Evolutionary conservation across 2,888 invertebrate genomes (phyloP).

Genomic region (Steinernema carpocapsae): DNA sequence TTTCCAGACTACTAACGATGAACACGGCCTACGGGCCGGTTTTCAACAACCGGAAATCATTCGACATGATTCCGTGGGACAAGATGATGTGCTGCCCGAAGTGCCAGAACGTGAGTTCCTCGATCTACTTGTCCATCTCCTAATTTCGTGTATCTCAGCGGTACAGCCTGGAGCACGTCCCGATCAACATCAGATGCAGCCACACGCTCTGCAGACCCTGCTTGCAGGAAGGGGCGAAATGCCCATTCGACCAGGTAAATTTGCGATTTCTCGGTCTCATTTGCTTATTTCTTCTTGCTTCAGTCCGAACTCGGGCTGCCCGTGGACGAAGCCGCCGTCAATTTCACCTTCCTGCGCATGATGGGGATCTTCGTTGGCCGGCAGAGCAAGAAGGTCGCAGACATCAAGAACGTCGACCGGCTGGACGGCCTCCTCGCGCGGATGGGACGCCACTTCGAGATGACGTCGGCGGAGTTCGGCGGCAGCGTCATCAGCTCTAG

Average conservation of each 20-base stretch:
- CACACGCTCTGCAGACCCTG: slow-evolving; percentile 10
- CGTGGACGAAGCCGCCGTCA: not conserved
- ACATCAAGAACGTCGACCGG: slow-evolving; percentile 1
- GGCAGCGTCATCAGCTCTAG: slow-evolving; percentile 6
- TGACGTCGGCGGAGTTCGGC: not conserved
- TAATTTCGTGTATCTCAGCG: slow-evolving; percentile 3
- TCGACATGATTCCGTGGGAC: slow-evolving; percentile 29
- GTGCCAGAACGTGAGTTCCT: not conserved
- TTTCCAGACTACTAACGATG: not conserved
- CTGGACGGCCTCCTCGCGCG: slow-evolving; percentile 24
- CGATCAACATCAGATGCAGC: slow-evolving; percentile 2
- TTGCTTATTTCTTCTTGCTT: not conserved
- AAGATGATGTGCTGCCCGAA: not conserved
- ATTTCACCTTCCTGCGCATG: slow-evolving; percentile 22
- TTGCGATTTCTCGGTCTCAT: not conserved
- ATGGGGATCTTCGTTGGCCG: slow-evolving; percentile 1
- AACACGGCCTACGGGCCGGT: slow-evolving; percentile 4
- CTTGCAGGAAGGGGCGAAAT: not conserved
- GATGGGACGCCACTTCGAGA: slow-evolving; percentile 23
- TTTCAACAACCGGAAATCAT: not conserved
- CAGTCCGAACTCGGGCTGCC: not conserved
- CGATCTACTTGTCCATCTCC: not conserved
- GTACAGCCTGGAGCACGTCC: not conserved
- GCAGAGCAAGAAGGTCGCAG: not conserved
- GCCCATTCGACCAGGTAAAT: slow-evolving; percentile 23